phyloP scores from a whole-genome alignment of 2,888 invertebrate genomes.

The Tromatobia lineatoria region DNA sequence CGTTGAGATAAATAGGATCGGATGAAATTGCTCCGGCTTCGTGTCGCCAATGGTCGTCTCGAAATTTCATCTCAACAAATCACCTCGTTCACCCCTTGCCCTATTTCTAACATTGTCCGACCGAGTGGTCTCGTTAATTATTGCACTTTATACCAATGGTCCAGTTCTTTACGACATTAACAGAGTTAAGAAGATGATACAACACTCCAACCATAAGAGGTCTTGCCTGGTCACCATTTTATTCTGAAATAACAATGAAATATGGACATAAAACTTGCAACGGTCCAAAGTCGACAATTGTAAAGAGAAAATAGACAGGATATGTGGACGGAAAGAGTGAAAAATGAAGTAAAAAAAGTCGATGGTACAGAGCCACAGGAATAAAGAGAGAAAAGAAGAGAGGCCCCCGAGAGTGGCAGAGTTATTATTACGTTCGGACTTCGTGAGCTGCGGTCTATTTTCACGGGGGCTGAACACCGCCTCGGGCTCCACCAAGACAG shows the following conservation, averaged over 20 bases:
- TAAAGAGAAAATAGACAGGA: conserved; percentile 16
- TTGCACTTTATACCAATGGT: neutral
- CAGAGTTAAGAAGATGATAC: neutral
- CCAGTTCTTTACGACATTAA: neutral
- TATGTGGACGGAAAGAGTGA: conserved; percentile 30
- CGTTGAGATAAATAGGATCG: conserved; percentile 38
- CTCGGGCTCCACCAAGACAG: conserved; percentile 10
- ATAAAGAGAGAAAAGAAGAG: conserved; percentile 33
- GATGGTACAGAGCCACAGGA: conserved; percentile 8
- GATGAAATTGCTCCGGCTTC: conserved; percentile 25
- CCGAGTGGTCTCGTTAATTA: conserved; percentile 2
- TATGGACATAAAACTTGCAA: neutral
- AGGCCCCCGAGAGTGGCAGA: conserved; percentile 41
- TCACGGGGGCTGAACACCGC: conserved; percentile 27
- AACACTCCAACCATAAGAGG: neutral
- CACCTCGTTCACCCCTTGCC: neutral
- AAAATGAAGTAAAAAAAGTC: conserved; percentile 4
- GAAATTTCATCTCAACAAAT: conserved; percentile 10
- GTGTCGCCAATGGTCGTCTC: conserved; percentile 15
- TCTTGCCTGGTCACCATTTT: conserved; percentile 3
- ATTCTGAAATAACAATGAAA: neutral
- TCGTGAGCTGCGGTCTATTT: conserved; percentile 38
- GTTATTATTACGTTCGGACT: conserved; percentile 50
- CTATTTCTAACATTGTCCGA: conserved; percentile 7
- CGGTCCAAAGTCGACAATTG: neutral